Percentiles rank a stretch among this genome's conserved stretches.
These are phyloP conservation scores for Deroplatys truncata DNA, from an alignment of 2,888 invertebrate species.

Conservation along the genomic window DNA sequence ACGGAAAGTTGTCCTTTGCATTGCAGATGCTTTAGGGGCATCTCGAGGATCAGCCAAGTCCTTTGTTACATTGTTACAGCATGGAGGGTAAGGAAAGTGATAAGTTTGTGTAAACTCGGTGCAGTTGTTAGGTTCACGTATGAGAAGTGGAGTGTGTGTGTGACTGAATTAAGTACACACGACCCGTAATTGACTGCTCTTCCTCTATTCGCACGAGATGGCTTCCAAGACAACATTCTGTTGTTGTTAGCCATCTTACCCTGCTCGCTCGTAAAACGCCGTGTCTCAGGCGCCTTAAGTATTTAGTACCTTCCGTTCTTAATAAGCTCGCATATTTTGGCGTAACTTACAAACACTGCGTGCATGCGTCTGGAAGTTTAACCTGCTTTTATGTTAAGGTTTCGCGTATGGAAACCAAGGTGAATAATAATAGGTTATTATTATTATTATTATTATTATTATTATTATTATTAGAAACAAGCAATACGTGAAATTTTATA, in stretches of 20 bases:
- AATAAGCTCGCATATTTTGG: neutral
- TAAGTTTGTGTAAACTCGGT: slow-evolving; percentile 19
- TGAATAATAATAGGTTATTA: too few species aligned
- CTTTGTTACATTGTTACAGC: neutral
- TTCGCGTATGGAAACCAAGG: too few species aligned
- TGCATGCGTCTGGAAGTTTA: neutral
- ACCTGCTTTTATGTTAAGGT: neutral
- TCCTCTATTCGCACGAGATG: neutral
- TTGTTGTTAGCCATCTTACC: neutral
- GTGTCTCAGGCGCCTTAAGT: neutral
- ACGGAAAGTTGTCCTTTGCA: too few species aligned
- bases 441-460: too few species aligned
- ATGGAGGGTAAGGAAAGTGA: neutral
- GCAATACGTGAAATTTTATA: too few species aligned
- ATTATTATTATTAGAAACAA: too few species aligned
- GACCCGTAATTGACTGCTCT: neutral
- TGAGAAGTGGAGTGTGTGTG: neutral
- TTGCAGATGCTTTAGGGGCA: too few species aligned
- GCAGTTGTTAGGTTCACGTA: neutral
- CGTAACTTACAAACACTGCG: neutral
- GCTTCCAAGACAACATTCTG: neutral
- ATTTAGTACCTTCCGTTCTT: neutral
- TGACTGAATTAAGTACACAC: neutral
- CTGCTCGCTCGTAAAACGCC: neutral
- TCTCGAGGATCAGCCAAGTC: neutral